A percentile compares a stretch with the other conserved stretches of the same genome.
phyloP scores from a whole-genome alignment of 2,113 vertebrate species.

The Siniperca knerii region DNA sequence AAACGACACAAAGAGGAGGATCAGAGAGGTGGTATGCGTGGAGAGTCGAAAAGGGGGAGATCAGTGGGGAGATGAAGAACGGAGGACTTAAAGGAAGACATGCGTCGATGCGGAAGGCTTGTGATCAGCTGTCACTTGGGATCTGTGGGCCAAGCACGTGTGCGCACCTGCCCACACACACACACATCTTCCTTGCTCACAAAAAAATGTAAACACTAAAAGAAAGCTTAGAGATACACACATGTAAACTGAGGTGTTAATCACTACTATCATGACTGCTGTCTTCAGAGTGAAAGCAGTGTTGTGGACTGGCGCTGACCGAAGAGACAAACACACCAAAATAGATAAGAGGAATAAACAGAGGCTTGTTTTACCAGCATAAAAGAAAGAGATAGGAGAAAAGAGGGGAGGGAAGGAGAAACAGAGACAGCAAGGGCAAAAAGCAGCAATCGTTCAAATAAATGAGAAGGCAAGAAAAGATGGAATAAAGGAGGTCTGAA shows the following conservation, averaged over 20 bases:
- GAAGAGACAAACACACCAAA: constrained; percentile 40
- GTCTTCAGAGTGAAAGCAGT: constrained; percentile 7
- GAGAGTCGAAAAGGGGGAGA: constrained; percentile 49
- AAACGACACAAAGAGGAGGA: constrained; percentile 69
- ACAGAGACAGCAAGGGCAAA: constrained; percentile 25
- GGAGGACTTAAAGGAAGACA: constrained; percentile 51
- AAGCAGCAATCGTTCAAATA: constrained; percentile 54
- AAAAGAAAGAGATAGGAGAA: constrained; percentile 20
- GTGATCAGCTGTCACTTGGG: constrained; percentile 64
- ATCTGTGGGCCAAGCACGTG: constrained; percentile 20
- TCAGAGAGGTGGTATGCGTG: constrained; percentile 60
- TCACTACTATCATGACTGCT: constrained; percentile 28
- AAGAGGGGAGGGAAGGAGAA: constrained; percentile 7
- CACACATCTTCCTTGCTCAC: background rate
- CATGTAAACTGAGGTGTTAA: constrained; percentile 12
- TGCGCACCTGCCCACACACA: constrained; percentile 29
- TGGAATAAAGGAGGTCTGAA: constrained; percentile 52
- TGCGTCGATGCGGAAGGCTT: constrained; percentile 32
- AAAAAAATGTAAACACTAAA: background rate
- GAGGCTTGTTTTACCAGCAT: constrained; percentile 18
- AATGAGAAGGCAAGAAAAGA: constrained; percentile 50
- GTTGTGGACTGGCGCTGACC: constrained; percentile 32
- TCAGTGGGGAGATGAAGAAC: constrained; percentile 59
- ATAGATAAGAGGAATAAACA: constrained; percentile 48
- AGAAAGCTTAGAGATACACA: background rate